Percentiles rank a stretch among this genome's conserved stretches.
These are phyloP conservation scores for Hesperia comma DNA, from an alignment of 2,888 invertebrate species.

Conservation along the genomic window DNA sequence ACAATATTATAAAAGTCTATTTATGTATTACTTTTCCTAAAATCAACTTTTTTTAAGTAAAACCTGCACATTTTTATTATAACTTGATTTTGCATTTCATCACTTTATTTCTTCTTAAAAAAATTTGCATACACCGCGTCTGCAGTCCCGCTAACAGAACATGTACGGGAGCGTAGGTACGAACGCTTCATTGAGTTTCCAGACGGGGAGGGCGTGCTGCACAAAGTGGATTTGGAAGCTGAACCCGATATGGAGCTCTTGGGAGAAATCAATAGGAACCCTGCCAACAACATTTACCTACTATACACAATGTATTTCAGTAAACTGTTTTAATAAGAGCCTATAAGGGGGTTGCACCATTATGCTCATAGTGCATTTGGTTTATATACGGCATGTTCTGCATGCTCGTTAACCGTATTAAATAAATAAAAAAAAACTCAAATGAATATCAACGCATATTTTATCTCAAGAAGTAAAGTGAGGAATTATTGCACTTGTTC, in stretches of 20 bases:
- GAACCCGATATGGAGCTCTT: conserved; percentile 51
- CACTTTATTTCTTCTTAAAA: not conserved
- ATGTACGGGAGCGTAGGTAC: conserved; percentile 45
- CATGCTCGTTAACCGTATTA: too few relatives aligned
- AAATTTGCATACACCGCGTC: conserved; percentile 44
- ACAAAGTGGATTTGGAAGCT: conserved; percentile 54
- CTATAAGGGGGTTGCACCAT: too few relatives aligned
- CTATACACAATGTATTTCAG: conserved; percentile 56
- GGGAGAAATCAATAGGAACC: conserved; percentile 50
- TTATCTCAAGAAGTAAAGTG: too few relatives aligned
- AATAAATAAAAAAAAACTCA: too few relatives aligned
- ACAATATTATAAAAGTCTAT: too few relatives aligned
- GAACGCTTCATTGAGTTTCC: conserved; percentile 53
- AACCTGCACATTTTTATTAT: not conserved
- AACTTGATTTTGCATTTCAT: not conserved
- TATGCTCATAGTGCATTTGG: too few relatives aligned
- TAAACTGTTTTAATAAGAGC: too few relatives aligned
- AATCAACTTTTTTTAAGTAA: too few relatives aligned
- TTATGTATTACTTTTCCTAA: too few relatives aligned
- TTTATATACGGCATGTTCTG: too few relatives aligned
- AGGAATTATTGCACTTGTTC: too few relatives aligned
- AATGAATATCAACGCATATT: too few relatives aligned
- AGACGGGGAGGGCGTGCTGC: conserved; percentile 51
- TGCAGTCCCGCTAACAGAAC: conserved; percentile 47
- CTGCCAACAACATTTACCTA: conserved; percentile 52